Base-by-base conservation (phyloP, 2,888 invertebrate genomes). In the Drosophila crucigera region DNA sequence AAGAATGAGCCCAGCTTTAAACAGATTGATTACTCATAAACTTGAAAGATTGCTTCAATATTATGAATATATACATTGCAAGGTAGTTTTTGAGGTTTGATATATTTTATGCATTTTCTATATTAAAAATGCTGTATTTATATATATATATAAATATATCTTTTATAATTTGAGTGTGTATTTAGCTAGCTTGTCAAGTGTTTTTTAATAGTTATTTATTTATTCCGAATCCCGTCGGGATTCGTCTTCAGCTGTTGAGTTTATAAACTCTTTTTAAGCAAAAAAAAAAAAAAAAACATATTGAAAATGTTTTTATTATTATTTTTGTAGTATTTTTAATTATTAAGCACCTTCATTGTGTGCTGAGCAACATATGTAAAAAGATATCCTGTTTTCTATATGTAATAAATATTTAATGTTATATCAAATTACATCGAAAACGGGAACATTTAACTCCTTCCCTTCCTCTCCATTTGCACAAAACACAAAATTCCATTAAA, bases 401-500 rank as follows among this genome's bases (percentile, higher is more conserved):
- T 3, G 6, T 16, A 22, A 39, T 22, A 39, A 22, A 22, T 37
- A 37, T 16, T 60, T 35, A 1, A n/a, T n/a, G 16, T 31, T 22
- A n/a, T 25, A 54, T 62, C 22, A 9, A 37, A 25, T 25, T 25
- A 35, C 49, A n/a, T 14, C 7, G 4, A 3, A 31, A 47, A 28
- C 9, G 16, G 0, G n/a, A 25, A 25, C 25, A 49, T 43, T 19
- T 30, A 25, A 6, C 16, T 35, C 4, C 33, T 30, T n/a, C 4
- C 11, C 9, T 6, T 28, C 11, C 25, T 0, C 54, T 14, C 1
- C 11, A 41, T 11, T 14, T 22, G 0, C 30, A 25, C 64, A 25
- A 39, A 49, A 50, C 9, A n/a, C n/a, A n/a, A 39, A 56, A 37
- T 25, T 58, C 25, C 35, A 56, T 55, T 61, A 70, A 84, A 73